Evolutionary conservation across 1,140 invertebrate species (phyloP).

Genomic region (Eupristina koningsbergeri): DNA sequence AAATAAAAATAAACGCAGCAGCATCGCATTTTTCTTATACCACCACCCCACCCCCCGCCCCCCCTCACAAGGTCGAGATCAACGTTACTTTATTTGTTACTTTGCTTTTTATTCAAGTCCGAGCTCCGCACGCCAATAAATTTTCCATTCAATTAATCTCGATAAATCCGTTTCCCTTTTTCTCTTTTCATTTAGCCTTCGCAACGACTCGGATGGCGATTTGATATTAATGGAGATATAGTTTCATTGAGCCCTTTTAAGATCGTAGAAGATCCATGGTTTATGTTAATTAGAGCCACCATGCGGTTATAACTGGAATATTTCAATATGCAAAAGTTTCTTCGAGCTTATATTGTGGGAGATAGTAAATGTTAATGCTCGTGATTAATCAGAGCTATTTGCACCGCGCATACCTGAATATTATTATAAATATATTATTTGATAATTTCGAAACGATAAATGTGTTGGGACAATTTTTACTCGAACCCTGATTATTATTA

Average conservation of each 20-base stretch:
- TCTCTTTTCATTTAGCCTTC: neutral
- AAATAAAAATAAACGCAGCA: neutral
- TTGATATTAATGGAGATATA: slow-evolving; percentile 35
- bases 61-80: slow-evolving; percentile 33
- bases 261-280: slow-evolving; percentile 19
- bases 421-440: neutral
- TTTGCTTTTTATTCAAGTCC: neutral
- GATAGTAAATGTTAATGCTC: slow-evolving; percentile 5
- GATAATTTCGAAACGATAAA: neutral
- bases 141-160: slow-evolving; percentile 41
- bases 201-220: neutral
- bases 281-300: slow-evolving; percentile 21
- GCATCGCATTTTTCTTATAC: neutral
- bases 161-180: slow-evolving; percentile 13
- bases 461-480: no score
- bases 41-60: no score
- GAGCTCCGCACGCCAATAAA: neutral
- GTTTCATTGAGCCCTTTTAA: slow-evolving; percentile 14
- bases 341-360: neutral
- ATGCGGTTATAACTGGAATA: slow-evolving; percentile 21
- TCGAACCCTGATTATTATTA: no score
- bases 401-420: neutral
- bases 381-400: slow-evolving; percentile 9
- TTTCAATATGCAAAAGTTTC: neutral
- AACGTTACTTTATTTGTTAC: neutral